Conservation (phyloP, 2,888 invertebrate genomes). For the Odontocolon sp. region DNA sequence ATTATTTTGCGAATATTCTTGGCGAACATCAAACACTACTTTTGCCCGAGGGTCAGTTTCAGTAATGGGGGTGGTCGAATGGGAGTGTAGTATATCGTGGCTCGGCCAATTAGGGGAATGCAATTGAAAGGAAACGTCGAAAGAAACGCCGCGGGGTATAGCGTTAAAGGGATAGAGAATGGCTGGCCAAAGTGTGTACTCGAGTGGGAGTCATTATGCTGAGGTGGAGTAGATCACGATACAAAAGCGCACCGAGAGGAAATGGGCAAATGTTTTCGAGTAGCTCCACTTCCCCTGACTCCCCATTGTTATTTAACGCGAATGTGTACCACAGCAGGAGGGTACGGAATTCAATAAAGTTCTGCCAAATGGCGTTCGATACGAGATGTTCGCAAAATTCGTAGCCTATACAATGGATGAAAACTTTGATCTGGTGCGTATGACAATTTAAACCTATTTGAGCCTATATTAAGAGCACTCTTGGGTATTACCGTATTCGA, state of each 20-base stretch:
- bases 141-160: conserved; percentile 40
- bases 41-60: conserved; percentile 27
- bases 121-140: conserved; percentile 49
- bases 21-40: no score
- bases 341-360: background rate
- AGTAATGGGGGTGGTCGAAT: background rate
- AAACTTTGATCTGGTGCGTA: background rate
- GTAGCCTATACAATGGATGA: background rate
- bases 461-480: background rate
- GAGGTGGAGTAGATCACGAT: conserved; percentile 43
- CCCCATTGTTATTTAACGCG: conserved; percentile 48
- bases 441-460: background rate
- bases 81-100: background rate
- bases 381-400: background rate
- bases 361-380: conserved; percentile 13
- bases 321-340: conserved; percentile 11
- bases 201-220: conserved; percentile 47
- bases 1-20: no score
- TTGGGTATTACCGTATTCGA: background rate
- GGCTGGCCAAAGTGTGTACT: conserved; percentile 29
- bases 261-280: conserved; percentile 49
- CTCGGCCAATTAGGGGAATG: conserved; percentile 41
- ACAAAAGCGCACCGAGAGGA: conserved; percentile 44
- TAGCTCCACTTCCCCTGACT: conserved; percentile 23
- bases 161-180: conserved; percentile 22